These are phyloP conservation scores for Buphagus erythrorhynchus DNA, from an alignment of 2,797 vertebrate genomes.

Conservation along the genomic window DNA sequence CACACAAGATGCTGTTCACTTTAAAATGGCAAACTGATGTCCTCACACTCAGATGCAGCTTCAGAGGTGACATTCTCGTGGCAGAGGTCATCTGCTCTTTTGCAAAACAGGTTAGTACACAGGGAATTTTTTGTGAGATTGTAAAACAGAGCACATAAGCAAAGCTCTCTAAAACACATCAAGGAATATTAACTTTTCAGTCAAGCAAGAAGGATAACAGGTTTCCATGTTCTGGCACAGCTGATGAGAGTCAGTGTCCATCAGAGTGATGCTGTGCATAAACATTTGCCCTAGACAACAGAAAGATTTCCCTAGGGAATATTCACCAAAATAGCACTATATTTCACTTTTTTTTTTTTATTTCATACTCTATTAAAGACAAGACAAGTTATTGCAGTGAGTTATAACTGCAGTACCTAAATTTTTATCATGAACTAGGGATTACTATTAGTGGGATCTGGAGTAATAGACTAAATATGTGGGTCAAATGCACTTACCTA, in stretches of 20 bases:
- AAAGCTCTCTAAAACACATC: neutral
- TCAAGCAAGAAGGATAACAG: neutral
- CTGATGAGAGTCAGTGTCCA: neutral
- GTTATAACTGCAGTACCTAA: neutral
- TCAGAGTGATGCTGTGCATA: neutral
- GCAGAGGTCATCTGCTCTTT: neutral
- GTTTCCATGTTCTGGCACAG: neutral
- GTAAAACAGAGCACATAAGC: neutral
- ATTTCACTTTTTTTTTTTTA: neutral
- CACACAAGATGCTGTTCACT: neutral
- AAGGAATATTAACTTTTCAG: neutral
- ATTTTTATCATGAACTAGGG: neutral
- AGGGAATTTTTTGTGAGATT: neutral
- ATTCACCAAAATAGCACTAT: neutral
- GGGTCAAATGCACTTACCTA: neutral
- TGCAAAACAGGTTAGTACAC: neutral
- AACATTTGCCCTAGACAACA: neutral
- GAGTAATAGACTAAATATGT: neutral
- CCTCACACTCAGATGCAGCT: neutral
- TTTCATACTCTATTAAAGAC: neutral
- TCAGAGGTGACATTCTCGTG: neutral
- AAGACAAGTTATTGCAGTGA: neutral
- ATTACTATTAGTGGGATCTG: neutral
- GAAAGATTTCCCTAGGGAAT: neutral
- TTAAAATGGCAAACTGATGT: slow-evolving; percentile 1